phyloP scores from a whole-genome alignment of 2,888 invertebrate species.

The Pomacea canaliculata region DNA sequence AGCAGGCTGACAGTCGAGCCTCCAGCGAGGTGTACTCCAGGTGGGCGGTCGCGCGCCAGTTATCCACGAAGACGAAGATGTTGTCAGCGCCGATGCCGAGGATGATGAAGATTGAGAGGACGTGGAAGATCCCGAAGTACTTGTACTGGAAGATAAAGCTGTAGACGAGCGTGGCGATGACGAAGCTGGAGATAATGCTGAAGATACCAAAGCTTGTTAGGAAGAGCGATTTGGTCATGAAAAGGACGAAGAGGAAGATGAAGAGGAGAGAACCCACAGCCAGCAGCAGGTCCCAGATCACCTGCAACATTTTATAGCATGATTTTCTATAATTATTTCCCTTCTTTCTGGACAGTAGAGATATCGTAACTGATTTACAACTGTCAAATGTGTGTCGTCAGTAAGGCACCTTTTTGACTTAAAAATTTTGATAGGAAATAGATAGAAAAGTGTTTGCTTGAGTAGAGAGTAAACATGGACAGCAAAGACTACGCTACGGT shows the following conservation, averaged over 20 bases:
- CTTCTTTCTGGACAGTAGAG: too few relatives aligned
- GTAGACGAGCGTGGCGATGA: slow-evolving; percentile 53
- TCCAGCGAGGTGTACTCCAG: slow-evolving; percentile 44
- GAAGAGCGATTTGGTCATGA: slow-evolving; percentile 52
- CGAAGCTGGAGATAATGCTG: slow-evolving; percentile 50
- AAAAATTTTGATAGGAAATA: too few relatives aligned
- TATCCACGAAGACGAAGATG: slow-evolving; percentile 65
- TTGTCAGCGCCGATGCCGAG: slow-evolving; percentile 67
- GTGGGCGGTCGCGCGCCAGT: slow-evolving; percentile 58
- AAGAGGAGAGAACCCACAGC: slow-evolving; percentile 54
- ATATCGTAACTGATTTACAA: too few relatives aligned
- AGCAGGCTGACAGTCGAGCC: slow-evolving; percentile 58
- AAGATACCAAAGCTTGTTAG: slow-evolving; percentile 46
- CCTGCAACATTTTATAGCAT: slow-evolving; percentile 31
- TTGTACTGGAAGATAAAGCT: slow-evolving; percentile 37
- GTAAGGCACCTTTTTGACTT: too few relatives aligned
- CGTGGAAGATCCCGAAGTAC: slow-evolving; percentile 66
- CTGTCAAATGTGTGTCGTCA: too few relatives aligned
- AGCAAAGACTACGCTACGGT: too few relatives aligned
- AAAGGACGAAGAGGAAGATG: slow-evolving; percentile 55
- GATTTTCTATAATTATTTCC: too few relatives aligned
- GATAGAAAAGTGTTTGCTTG: too few relatives aligned
- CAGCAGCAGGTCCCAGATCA: slow-evolving; percentile 46
- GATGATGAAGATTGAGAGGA: slow-evolving; percentile 64
- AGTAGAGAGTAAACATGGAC: too few relatives aligned